Base-by-base conservation (phyloP, 2,888 invertebrate species). In the Gortyna flavago region DNA sequence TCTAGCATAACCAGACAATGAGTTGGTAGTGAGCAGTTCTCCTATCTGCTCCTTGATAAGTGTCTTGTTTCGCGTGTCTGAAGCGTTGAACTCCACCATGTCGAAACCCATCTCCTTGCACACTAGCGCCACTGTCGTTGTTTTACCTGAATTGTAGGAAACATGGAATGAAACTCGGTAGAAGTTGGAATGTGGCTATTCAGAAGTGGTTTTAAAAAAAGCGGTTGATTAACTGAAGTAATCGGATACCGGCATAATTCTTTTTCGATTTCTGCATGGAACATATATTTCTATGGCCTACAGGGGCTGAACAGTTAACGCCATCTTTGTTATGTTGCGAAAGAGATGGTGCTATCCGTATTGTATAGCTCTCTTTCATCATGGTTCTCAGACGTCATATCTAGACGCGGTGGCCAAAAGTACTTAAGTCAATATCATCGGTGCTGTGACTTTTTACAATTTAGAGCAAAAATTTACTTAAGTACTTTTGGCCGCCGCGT, bases 11-110 rank as follows among this genome's bases (percentile, higher is more conserved):
- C 97, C 97, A 25, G 97, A 97, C 3, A 99, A 95, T 0, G 98
- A 98, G 69, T 97, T 98, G 51, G 98, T 98, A 6, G 97, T 97
- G 48, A 99, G 95, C 65, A 99, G 94, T 90, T 98, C 98, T 0
- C 98, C 97, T 2, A 99, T 98, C 93, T 98, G 98, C 88, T 98
- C 98, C 89, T 98, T 98, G 66, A 99, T 97, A 68, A 98, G 97
- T 48, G 97, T 98, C 94, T 99, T 99, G 89, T 98, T 99, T 77
- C 99, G 97, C 0, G 99, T 99, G 93, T 99, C 99, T 0, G 99
- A 99, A 0, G 99, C 99, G 96, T 99, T 99, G 92, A 99, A 98
- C 95, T 99, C 99, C 25, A 99, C 98, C 83, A 97, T 97, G 93
- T 99, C 99, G 91, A 98, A 99, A 0, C 98, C 99, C 29, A 99